A percentile compares a stretch with the other conserved stretches of the same genome.
Evolutionary conservation across 2,113 vertebrate species (phyloP).

Genomic region (Nyctibius bracteatus): DNA sequence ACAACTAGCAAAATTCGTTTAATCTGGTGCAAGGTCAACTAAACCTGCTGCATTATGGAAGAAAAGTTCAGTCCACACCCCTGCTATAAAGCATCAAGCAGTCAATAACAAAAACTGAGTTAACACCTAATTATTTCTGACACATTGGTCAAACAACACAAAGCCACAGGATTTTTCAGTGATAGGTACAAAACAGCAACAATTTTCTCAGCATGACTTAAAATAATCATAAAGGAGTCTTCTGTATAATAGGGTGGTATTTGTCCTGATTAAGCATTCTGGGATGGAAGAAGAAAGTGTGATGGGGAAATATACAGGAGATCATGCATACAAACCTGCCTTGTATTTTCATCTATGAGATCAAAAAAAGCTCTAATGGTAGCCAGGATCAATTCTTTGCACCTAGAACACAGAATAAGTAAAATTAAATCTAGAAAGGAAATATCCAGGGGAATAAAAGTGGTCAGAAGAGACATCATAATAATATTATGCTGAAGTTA

Average conservation of each 20-base stretch:
- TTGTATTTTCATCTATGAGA: slow-evolving; percentile 88
- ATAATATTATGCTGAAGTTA: background rate
- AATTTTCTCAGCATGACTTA: background rate
- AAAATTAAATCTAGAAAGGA: background rate
- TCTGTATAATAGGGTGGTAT: background rate
- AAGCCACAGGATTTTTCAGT: background rate
- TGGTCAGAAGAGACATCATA: background rate
- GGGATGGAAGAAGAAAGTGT: background rate
- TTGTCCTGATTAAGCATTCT: background rate
- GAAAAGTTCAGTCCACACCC: background rate
- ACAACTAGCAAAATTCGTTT: background rate
- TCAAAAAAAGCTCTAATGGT: slow-evolving; percentile 92
- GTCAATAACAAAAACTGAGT: background rate
- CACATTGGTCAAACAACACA: background rate
- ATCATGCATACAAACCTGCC: slow-evolving; percentile 80
- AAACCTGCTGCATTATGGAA: background rate
- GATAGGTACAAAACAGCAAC: background rate
- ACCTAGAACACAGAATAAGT: slow-evolving; percentile 74
- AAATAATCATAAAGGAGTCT: background rate
- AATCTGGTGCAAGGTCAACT: background rate
- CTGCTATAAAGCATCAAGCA: background rate
- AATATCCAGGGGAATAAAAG: background rate
- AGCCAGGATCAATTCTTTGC: slow-evolving; percentile 92
- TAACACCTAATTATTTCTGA: background rate
- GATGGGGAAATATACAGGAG: background rate